Conservation (phyloP, 2,797 vertebrate species). For the Ceryle rudis region DNA sequence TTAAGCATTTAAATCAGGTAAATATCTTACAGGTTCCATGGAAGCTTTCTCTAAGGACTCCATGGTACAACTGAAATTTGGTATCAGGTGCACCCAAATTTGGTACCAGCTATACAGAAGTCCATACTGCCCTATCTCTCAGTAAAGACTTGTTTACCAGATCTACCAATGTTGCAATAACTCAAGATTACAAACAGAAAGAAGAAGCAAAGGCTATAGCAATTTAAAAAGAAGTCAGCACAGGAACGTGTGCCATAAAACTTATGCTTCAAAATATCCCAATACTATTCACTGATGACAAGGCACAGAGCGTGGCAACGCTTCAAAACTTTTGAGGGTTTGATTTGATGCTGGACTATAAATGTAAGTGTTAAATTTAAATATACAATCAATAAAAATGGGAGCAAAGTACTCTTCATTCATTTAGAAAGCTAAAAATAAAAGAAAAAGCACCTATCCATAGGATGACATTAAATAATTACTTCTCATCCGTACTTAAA, state of each 20-base stretch:
- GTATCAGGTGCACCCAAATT: not conserved
- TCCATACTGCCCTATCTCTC: not conserved
- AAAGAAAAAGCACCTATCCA: not conserved
- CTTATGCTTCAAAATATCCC: not conserved
- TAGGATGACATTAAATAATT: not conserved
- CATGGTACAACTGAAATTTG: not conserved
- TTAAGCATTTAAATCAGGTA: not conserved
- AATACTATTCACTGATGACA: not conserved
- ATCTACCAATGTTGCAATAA: not conserved
- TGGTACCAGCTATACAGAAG: not conserved
- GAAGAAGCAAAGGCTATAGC: not conserved
- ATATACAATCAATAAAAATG: not conserved
- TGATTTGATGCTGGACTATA: not conserved
- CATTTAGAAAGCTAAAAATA: not conserved
- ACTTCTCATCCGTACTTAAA: not conserved
- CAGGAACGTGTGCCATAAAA: not conserved
- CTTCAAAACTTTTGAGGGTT: not conserved
- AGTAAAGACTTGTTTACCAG: not conserved
- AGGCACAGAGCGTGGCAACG: not conserved
- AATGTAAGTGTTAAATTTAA: not conserved
- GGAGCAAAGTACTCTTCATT: not conserved
- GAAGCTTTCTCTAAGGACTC: not conserved
- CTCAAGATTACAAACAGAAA: not conserved
- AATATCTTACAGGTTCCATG: not conserved
- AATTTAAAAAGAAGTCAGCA: not conserved